Conservation (phyloP, 2,888 invertebrate genomes). For the Agonopterix subpropinquella region DNA sequence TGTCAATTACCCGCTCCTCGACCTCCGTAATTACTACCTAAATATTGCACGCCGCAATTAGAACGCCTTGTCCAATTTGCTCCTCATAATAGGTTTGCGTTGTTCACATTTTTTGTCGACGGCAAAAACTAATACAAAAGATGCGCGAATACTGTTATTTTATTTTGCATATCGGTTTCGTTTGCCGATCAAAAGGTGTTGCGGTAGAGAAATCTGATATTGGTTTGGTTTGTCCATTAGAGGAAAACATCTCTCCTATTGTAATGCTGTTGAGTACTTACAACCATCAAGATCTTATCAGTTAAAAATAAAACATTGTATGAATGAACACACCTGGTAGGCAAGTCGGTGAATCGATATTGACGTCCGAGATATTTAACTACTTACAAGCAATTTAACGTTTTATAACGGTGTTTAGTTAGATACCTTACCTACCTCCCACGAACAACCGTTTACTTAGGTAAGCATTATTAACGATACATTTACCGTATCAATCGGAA, state of each 20-base stretch:
- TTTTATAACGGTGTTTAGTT: too few species aligned
- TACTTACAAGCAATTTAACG: too few species aligned
- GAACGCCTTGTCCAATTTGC: constrained; percentile 57
- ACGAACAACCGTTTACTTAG: constrained; percentile 9
- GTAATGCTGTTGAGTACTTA: constrained; percentile 57
- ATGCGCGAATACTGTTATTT: constrained; percentile 65
- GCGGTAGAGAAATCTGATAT: constrained; percentile 38
- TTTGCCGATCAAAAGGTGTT: constrained; percentile 46
- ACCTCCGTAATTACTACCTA: constrained; percentile 47
- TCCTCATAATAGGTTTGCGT: constrained; percentile 53
- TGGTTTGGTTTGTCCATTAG: constrained; percentile 55
- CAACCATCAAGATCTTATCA: constrained; percentile 67
- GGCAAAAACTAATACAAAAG: constrained; percentile 49
- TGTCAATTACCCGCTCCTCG: constrained; percentile 37
- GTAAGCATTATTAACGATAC: constrained; percentile 18
- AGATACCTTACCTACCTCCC: too few species aligned
- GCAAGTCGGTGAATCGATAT: constrained; percentile 35
- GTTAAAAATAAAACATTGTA: constrained; percentile 39
- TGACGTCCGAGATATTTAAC: constrained; percentile 30
- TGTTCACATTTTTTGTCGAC: constrained; percentile 38
- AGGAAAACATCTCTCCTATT: constrained; percentile 57
- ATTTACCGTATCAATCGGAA: too few species aligned
- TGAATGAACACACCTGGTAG: constrained; percentile 46
- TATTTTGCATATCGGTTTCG: constrained; percentile 63
- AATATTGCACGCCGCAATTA: constrained; percentile 58